Evolutionary conservation across 2,113 vertebrate genomes (phyloP), one percentile per base, ranked within the genome.

Genomic region (Anseranas semipalmata): DNA sequence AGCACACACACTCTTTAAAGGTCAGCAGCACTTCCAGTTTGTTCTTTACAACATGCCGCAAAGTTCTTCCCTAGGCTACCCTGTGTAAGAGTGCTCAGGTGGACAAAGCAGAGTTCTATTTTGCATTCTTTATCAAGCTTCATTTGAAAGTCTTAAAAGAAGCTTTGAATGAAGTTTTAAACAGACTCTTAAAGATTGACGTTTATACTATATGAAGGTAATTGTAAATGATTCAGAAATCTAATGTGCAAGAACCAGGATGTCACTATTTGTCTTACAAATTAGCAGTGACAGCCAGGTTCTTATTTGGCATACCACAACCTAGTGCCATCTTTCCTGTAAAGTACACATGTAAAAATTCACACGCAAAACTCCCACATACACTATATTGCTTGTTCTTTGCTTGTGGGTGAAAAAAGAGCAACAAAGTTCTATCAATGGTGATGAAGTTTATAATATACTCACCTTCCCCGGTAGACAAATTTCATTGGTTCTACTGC

Each of bases 401-500:
- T 0, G 0, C 32, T 33, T 80, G 24, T 6, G 3, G 35, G n/a
- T 79, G n/a, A 55, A 55, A 92, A 80, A 80, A 55, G 4, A 80
- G 27, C 27, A 73, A 71, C 8, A 12, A 81, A 68, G 81, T 41
- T 27, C 48, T 60, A 0, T 6, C 24, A 81, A n/a, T 16, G 87
- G 52, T 7, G 10, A 2, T 88, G 21, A 75, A 65, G 7, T 43
- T 85, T 81, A 76, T 55, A 68, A 70, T 6, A 53, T 22, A 91
- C 97, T 98, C 98, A 99, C 99, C 99, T 99, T 95, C 99, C 99
- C 94, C 99, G 98, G 97, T 99, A 99, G 65, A 99, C 99, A 98
- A 99, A 99, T 97, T 99, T 99, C 99, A 99, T 99, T 80, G 99
- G 99, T 78, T 99, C 99, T 19, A 99, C 99, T 3, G 99, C 99